Base-by-base conservation (phyloP, 2,888 invertebrate species). In the Eurytoma californica region DNA sequence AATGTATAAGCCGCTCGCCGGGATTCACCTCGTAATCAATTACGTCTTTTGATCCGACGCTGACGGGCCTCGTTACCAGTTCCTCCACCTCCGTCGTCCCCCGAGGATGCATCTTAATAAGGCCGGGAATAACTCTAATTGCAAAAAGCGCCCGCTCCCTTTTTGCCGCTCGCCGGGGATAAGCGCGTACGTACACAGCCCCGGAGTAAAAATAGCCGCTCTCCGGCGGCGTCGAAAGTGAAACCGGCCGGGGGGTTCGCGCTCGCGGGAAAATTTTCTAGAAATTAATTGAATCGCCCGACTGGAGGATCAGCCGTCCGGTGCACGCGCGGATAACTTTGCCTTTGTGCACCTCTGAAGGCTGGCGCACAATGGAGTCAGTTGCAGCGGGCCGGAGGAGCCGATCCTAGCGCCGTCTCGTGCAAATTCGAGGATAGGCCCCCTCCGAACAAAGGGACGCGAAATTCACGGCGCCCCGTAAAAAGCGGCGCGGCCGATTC, bases 21-120 rank as follows among this genome's bases (percentile, higher is more conserved):
- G 63, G 77, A 74, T 77, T 81, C 80, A 30, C 16, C 30, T 76
- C 72, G 82, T 82, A 83, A 84, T 84, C 84, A 83, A 82, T 83
- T 83, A 82, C 80, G 82, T 80, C 83, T 72, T 65, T 76, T 57
- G 39, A 30, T 68, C 18, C 51, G 72, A 53, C 16, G 24, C 58
- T 60, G 20, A 60, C 58, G 20, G 14, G 58, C 28, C 61, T 61
- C 16, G 61, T 61, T 61, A 61, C 61, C 61, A 30, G 61, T 30
- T 61, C 30, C 13, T 14, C 16, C 61, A 14, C 18, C 57, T n/a
- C 18, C n/a, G 2, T 57, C 16, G 7, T 57, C 57, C 57, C 20
- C 57, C 30, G 28, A 28, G 61, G 65, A 65, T 65, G 73, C 55
- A 39, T 57, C 65, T 58, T 66, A 74, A 66, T 74, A 58, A 20